Base-by-base conservation (phyloP, 1,140 invertebrate species). In the Nephila pilipes region DNA sequence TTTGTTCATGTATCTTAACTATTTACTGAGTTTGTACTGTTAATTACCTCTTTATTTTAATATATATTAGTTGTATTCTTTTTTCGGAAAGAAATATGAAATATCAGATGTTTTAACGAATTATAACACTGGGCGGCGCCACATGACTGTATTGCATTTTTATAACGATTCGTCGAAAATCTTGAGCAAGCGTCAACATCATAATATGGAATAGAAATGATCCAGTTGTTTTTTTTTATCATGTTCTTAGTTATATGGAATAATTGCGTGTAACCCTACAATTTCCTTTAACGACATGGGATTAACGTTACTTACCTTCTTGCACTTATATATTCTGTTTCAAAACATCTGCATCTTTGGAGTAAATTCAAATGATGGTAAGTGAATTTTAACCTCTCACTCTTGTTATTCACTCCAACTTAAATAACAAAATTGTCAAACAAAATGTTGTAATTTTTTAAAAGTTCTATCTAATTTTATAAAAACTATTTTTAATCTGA, bases 51-150 rank as follows among this genome's bases (percentile, higher is more conserved):
- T 69, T 0, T 69, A 5, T 69, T 69, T 16, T 25, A 18, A 69
- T 25, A 25, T 69, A 32, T 0, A 46, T 6, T 8, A 46, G 46
- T 4, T 10, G 46, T 46, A 46, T 46, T 46, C 46, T 46, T 46
- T 38, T 46, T 10, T 81, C 22, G 22, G 18, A 16, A 81, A 81
- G 36, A 20, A 81, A 36, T 8, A 29, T 85, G 29, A 16, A 29
- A 12, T 18, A 58, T 14, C 6, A 29, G 29, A 29, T 29, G 46
- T 89, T 89, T n/a, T 89, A 55, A 36, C 65, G 10, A 29, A 4
- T 32, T 38, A 81, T 22, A 36, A 69, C 88, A 90, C 88, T 36
- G 65, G 88, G 88, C 79, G 88, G 88, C 88, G 88, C 88, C 88
- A 90, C 88, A 38, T 81, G 75, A 29, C 20, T 46, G 85, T 25